Conservation (phyloP, 2,888 invertebrate species). For the Drosophila nr. perissopoda region DNA sequence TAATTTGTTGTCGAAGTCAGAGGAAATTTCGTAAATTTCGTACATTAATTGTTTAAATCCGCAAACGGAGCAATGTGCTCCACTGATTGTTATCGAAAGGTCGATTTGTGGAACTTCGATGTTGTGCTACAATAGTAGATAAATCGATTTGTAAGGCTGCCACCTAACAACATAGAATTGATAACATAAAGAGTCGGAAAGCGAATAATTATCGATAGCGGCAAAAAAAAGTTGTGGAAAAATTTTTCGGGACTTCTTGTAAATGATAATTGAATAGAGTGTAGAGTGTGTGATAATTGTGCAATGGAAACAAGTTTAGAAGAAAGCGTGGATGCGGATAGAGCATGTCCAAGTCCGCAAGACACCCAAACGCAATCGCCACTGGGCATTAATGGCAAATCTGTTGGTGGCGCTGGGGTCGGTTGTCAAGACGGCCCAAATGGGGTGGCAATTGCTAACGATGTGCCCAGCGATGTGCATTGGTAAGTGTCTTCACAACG, state of each 20-base stretch:
- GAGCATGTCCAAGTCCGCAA: slow-evolving; percentile 42
- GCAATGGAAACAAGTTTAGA: slow-evolving; percentile 68
- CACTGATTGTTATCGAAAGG: background rate
- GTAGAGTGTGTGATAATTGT: slow-evolving; percentile 26
- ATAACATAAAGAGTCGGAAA: slow-evolving; percentile 17
- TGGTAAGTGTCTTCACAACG: slow-evolving; percentile 47
- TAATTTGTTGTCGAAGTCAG: background rate
- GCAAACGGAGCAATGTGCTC: background rate
- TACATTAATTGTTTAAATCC: background rate
- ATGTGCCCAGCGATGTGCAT: slow-evolving; percentile 38
- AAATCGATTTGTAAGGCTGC: slow-evolving; percentile 15
- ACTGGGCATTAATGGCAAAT: slow-evolving; percentile 57
- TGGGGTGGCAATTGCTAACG: slow-evolving; percentile 55
- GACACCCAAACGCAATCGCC: slow-evolving; percentile 44
- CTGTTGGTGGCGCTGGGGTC: slow-evolving; percentile 11
- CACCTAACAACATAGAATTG: slow-evolving; percentile 16
- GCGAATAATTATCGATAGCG: slow-evolving; percentile 64
- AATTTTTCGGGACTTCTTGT: slow-evolving; percentile 41
- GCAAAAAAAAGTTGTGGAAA: slow-evolving; percentile 60
- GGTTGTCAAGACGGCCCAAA: slow-evolving; percentile 55
- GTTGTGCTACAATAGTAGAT: background rate
- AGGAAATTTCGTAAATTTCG: background rate
- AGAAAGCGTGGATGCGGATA: slow-evolving; percentile 66
- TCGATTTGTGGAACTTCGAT: background rate
- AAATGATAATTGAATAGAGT: slow-evolving; percentile 45